Base-by-base conservation (phyloP, 2,888 invertebrate genomes). In the Perizoma flavofasciatum region DNA sequence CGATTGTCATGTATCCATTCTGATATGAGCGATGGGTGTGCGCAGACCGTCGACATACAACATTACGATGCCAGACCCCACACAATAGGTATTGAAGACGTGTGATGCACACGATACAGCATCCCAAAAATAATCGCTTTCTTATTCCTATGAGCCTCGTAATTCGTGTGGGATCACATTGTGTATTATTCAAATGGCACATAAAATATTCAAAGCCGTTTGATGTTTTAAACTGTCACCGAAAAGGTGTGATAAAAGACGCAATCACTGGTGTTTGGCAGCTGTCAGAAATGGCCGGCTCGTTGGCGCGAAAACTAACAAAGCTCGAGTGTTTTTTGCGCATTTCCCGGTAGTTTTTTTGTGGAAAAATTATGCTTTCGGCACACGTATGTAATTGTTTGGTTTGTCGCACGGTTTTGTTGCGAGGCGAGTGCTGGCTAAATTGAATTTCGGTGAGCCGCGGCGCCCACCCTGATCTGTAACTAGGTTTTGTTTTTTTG, bases 341-440 rank as follows among this genome's bases (percentile, higher is more conserved):
- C 79, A 79, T 84, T 37, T 86, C 84, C 71, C 82, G 74, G 81
- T 78, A 74, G 75, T 82, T 71, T 86, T 62, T 86, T 81, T 77
- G 81, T 78, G 81, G 79, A 81, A 86, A 89, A 88, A 90, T 91
- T 89, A 91, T 86, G 85, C 78, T 90, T 88, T 87, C 88, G 81
- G 75, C 81, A 78, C 89, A 85, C 88, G 91, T 88, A 82, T 84
- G 85, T 91, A 89, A 92, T 92, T 91, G 91, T 91, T 90, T 86
- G 90, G 90, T 89, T 89, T 89, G 88, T 85, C 82, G 80, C 78
- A 73, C 79, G 82, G 82, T 73, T 73, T 71, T 70, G 79, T 72
- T 39, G 49, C 70, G 78, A 77, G 71, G 76, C 70, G 80, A 69
- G 74, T 81, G 74, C 71, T 73, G 75, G 74, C 79, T 78, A 86